Evolutionary conservation across 1,140 invertebrate species (phyloP), one percentile per base, ranked within the genome.

Genomic region (Periplaneta americana): DNA sequence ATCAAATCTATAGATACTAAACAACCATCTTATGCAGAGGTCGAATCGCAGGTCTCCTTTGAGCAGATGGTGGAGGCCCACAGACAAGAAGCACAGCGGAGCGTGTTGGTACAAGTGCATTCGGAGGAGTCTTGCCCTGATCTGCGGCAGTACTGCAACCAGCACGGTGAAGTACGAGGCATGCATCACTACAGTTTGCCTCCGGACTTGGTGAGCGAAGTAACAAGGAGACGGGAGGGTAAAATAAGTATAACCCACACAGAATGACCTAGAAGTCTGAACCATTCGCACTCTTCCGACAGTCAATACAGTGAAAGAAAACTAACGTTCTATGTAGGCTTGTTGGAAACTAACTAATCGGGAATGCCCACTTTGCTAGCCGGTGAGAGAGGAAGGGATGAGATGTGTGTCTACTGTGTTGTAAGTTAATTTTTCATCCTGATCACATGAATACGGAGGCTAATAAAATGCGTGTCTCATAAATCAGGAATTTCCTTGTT

Each of bases 81-180:
- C 84, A 89, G 89, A 86, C 83, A 85, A 31, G 89, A 94, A 88
- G 93, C 93, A 11, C 86, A 87, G 74, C 86, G 90, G 80, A 93
- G 92, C 86, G 82, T 87, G 75, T 66, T 88, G 31, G 84, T 88
- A 15, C 86, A 88, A 81, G 85, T 88, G 0, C 82, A 85, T 22
- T 87, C 85, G 15, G 85, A 87, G 83, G 74, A 85, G 22, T 86
- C 86, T 31, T 84, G 83, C 80, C 34, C 37, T 32, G 84, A 87
- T 39, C 80, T 88, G 22, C 80, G 84, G 78, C 75, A 82, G 2
- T 85, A 85, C 83, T 86, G 85, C 39, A 77, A 81, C 18, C 82
- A 86, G 33, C 85, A 84, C 82, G 87, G 86, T 33, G 74, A 75
- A n/a, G 82, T 88, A 9, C 83, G 84, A 75, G 84, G 82, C 37